These are phyloP conservation scores for Mellilla xanthometata DNA, from an alignment of 2,888 invertebrate genomes.

Conservation along the genomic window DNA sequence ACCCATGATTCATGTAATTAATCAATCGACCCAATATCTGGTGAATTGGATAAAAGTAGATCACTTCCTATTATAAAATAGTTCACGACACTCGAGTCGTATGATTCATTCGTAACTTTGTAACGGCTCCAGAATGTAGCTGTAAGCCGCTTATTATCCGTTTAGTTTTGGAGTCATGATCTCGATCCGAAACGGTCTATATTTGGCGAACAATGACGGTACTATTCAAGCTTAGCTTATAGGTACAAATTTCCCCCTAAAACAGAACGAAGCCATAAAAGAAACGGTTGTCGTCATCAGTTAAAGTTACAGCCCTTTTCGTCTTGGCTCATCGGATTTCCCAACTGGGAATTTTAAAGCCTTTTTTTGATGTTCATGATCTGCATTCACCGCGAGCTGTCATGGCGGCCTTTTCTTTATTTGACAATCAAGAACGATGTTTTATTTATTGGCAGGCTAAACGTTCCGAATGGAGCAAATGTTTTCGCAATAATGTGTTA, in stretches of 20 bases:
- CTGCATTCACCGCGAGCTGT: slow-evolving; percentile 25
- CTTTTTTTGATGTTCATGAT: slow-evolving; percentile 31
- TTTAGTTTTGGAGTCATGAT: slow-evolving; percentile 14
- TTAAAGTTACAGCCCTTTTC: slow-evolving; percentile 33
- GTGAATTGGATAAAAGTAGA: slow-evolving; percentile 17
- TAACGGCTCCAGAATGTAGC: slow-evolving; percentile 1
- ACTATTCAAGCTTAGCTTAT: slow-evolving; percentile 17
- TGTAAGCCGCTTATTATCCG: slow-evolving; percentile 7
- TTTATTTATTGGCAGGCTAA: slow-evolving; percentile 8
- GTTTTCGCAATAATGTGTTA: no score
- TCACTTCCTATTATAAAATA: slow-evolving; percentile 12
- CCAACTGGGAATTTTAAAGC: slow-evolving; percentile 26
- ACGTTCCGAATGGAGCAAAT: no score
- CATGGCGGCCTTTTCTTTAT: slow-evolving; percentile 10
- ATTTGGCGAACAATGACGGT: slow-evolving; percentile 16
- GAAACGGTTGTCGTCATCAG: slow-evolving; percentile 30
- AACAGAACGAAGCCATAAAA: slow-evolving; percentile 28
- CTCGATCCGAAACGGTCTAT: slow-evolving; percentile 7
- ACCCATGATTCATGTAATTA: slow-evolving; percentile 25
- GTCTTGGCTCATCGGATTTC: slow-evolving; percentile 30
- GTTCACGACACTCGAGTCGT: slow-evolving; percentile 3
- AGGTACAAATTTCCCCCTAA: slow-evolving; percentile 25
- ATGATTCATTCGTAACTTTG: slow-evolving; percentile 11
- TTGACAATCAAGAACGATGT: slow-evolving; percentile 4
- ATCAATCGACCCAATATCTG: slow-evolving; percentile 24